Base-by-base conservation (phyloP, 2,888 invertebrate genomes). In the Theretra japonica region DNA sequence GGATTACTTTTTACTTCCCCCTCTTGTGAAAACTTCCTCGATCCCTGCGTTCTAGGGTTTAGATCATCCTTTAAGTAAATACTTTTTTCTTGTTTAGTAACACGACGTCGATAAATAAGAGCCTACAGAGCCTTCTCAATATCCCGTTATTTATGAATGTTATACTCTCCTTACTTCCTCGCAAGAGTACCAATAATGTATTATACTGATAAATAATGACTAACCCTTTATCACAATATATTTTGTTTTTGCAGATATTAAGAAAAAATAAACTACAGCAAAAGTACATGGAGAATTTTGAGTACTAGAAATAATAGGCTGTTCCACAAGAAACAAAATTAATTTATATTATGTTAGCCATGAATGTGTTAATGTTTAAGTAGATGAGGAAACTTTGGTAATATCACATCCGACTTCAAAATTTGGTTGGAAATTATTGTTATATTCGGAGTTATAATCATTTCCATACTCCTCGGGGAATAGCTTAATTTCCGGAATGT, bases 1-100 rank as follows among this genome's bases (percentile, higher is more conserved):
- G 65, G 65, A 65, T 65, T 65, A 65, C 23, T 23, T 48, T 48
- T 65, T 48, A 41, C 65, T 65, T 23, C 41, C 23, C 60, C 30
- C 33, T 23, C 41, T 62, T 21, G 21, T 21, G 2, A 41, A 65
- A 65, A 65, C 4, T 65, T 65, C 6, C 23, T 65, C 23, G 23
- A 41, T 23, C 65, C 33, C 41, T 23, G 21, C 23, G 41, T 23
- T 65, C 11, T 15, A 23, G 6, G 15, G 23, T 65, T 17, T 23
- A 65, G 17, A 65, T 4, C 41, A 21, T 19, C 53, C n/a, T 65
- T 23, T 65, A 65, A 21, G 15, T 41, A 23, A 23, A 59, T 59
- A 28, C 8, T 60, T 60, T 60, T 33, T 60, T 60, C n/a, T 30
- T n/a, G 19, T 19, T 59, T 58, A 25, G 23, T 23, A 57, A 2